phyloP scores from a whole-genome alignment of 2,113 vertebrate genomes.

The Ondatra zibethicus region DNA sequence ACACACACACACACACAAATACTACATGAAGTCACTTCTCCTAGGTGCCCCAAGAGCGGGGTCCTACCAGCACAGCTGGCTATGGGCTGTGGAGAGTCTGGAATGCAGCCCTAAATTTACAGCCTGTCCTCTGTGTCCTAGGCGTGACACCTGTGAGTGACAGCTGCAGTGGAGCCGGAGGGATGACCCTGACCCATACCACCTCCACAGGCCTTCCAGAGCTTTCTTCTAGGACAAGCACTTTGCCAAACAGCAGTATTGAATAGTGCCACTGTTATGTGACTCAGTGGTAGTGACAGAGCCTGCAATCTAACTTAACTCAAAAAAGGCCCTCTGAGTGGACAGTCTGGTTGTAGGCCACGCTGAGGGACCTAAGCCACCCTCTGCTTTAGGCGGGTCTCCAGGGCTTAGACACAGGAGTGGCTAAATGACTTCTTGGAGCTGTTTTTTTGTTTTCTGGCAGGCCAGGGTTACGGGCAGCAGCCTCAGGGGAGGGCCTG shows the following conservation, averaged over 20 bases:
- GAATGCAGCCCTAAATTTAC: neutral
- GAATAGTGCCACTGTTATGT: neutral
- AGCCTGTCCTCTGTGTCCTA: neutral
- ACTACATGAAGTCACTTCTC: too few relatives aligned
- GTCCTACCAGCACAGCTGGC: neutral
- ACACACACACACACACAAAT: neutral
- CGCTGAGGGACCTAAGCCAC: too few relatives aligned
- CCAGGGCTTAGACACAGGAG: neutral
- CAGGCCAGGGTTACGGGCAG: neutral
- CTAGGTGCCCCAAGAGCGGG: too few relatives aligned
- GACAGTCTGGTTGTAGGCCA: neutral
- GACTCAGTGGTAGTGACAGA: neutral
- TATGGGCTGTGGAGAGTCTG: neutral
- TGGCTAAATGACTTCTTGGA: neutral
- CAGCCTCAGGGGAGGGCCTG: neutral
- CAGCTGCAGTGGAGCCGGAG: neutral
- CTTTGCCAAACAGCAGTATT: neutral
- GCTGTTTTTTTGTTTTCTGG: neutral
- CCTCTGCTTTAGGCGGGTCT: neutral
- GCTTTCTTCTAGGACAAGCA: neutral
- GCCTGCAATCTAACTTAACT: neutral
- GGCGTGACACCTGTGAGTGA: neutral
- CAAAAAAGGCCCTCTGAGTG: neutral
- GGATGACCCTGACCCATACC: neutral
- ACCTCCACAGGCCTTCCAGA: neutral